Conservation (phyloP, 2,888 invertebrate genomes). For the Amphipoea oculea region DNA sequence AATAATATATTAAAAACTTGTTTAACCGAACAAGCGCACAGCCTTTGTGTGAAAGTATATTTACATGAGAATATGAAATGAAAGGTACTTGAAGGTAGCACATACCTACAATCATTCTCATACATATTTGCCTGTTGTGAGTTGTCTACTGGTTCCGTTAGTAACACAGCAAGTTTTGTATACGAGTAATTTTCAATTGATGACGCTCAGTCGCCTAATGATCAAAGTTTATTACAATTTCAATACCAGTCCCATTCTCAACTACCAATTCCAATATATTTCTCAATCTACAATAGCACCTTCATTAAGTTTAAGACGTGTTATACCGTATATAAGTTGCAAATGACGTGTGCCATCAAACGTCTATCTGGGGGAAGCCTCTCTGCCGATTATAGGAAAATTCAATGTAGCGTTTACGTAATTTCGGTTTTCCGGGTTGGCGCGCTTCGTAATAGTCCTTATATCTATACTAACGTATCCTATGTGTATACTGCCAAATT, state of each 20-base stretch:
- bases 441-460: conserved; percentile 82
- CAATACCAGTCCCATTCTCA: conserved; percentile 16
- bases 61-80: conserved; percentile 18
- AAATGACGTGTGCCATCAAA: conserved; percentile 52
- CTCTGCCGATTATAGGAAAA: conserved; percentile 83
- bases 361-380: conserved; percentile 41
- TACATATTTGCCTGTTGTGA: neutral
- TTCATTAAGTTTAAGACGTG: conserved; percentile 35
- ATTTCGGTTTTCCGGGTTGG: conserved; percentile 88
- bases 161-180: neutral
- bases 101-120: neutral
- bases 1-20: conserved; percentile 16
- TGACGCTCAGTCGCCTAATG: conserved; percentile 9
- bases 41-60: conserved; percentile 4
- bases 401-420: conserved; percentile 87
- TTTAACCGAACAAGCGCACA: conserved; percentile 6
- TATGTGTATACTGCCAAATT: conserved; percentile 39
- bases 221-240: conserved; percentile 25
- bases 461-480: conserved; percentile 54
- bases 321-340: conserved; percentile 41
- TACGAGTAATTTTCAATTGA: conserved; percentile 21
- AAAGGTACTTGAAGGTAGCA: neutral
- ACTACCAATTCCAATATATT: conserved; percentile 21
- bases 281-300: conserved; percentile 6
- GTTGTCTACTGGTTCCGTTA: neutral